Percentiles rank a stretch among this genome's conserved stretches.
phyloP scores from a whole-genome alignment of 1,140 invertebrate species.

The Hylaeus anthracinus region DNA sequence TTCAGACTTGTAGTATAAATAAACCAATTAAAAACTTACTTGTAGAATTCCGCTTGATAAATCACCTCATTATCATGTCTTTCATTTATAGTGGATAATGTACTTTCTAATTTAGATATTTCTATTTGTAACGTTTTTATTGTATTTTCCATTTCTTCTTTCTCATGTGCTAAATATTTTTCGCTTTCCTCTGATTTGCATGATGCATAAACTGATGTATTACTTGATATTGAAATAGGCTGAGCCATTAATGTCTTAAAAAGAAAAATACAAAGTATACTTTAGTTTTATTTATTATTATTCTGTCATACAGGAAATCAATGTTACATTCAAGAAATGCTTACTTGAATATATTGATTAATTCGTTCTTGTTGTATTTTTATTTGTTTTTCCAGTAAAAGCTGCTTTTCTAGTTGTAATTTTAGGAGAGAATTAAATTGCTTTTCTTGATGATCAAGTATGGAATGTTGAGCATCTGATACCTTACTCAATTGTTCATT shows the following conservation, averaged over 20 bases:
- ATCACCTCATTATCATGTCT: conserved; percentile 74
- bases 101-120: conserved; percentile 72
- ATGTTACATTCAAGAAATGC: conserved; percentile 33
- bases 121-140: conserved; percentile 71
- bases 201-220: neutral
- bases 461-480: conserved; percentile 65
- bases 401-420: conserved; percentile 72
- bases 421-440: conserved; percentile 72
- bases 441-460: conserved; percentile 70
- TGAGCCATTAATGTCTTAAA: conserved; percentile 67
- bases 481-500: conserved; percentile 68
- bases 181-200: conserved; percentile 44
- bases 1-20: conserved; percentile 16
- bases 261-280: conserved; percentile 31
- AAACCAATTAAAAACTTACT: conserved; percentile 63
- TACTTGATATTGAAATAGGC: conserved; percentile 54
- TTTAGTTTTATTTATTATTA: conserved; percentile 2
- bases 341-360: conserved; percentile 72
- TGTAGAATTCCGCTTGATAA: conserved; percentile 74
- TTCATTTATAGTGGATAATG: conserved; percentile 70
- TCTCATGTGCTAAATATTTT: conserved; percentile 47
- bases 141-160: conserved; percentile 62
- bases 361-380: conserved; percentile 75
- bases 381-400: conserved; percentile 72
- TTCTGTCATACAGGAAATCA: neutral